phyloP scores from a whole-genome alignment of 2,797 vertebrate genomes.

The Lepidocolaptes lacrymiger region DNA sequence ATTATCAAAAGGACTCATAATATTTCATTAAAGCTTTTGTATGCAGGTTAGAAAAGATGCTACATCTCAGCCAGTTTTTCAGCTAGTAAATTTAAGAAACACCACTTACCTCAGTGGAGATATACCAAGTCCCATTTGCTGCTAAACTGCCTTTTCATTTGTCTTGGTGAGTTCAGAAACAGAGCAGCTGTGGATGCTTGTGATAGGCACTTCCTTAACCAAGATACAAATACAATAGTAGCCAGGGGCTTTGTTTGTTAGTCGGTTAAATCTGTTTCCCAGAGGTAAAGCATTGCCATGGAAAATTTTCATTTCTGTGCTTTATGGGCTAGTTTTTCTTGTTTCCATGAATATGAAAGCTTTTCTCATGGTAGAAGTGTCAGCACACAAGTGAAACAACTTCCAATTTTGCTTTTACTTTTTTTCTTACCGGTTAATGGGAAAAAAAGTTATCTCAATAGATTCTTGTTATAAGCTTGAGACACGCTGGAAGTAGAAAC shows the following conservation, averaged over 20 bases:
- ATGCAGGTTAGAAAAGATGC: neutral
- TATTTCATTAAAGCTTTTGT: neutral
- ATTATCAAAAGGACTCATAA: neutral
- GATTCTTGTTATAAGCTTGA: neutral
- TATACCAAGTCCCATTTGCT: neutral
- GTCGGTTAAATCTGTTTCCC: neutral
- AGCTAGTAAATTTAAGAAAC: neutral
- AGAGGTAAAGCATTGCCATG: neutral
- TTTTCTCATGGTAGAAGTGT: neutral
- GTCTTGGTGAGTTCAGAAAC: neutral
- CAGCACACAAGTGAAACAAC: neutral
- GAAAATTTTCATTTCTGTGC: neutral
- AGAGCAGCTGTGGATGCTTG: neutral
- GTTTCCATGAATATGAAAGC: neutral
- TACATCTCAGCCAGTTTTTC: neutral
- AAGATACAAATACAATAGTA: neutral
- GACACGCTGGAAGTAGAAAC: neutral
- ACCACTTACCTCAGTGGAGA: neutral
- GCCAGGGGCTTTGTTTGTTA: neutral
- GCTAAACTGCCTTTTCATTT: neutral
- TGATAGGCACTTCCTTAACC: neutral
- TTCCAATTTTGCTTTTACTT: neutral
- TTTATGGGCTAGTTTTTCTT: neutral
- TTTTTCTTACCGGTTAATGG: neutral
- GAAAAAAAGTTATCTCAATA: neutral